Percentiles rank a stretch among this genome's conserved stretches.
Evolutionary conservation across 2,113 vertebrate genomes (phyloP).

Genomic region (cattle (Bos taurus)): DNA sequence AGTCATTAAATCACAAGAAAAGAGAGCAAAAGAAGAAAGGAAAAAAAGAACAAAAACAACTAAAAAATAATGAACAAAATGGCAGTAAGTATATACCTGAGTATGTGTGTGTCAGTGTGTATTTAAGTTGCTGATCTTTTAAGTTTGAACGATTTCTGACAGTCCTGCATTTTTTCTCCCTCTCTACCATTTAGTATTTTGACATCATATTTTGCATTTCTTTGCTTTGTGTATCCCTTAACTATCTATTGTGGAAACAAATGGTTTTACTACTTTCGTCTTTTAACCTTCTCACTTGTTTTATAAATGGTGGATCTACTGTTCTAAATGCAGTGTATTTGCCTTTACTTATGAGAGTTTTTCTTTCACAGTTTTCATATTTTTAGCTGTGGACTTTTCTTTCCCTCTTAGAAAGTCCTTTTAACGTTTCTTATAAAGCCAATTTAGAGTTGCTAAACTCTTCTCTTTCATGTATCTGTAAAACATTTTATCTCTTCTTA

Average conservation of each 20-base stretch:
- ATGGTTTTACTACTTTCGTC: background rate
- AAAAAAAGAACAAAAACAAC: background rate
- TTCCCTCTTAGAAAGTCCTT: background rate
- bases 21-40: background rate
- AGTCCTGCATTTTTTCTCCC: background rate
- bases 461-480: background rate
- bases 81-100: background rate
- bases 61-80: background rate
- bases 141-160: background rate
- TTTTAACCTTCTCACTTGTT: background rate
- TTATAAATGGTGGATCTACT: background rate
- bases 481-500: background rate
- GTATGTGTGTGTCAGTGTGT: background rate
- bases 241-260: background rate
- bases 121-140: background rate
- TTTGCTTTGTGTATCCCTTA: background rate
- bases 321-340: background rate
- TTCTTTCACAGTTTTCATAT: background rate
- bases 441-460: background rate
- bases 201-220: background rate
- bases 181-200: background rate
- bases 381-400: background rate
- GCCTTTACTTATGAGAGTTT: background rate
- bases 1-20: background rate
- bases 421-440: background rate